phyloP scores from a whole-genome alignment of 2,797 vertebrate genomes.

The Bucorvus abyssinicus region DNA sequence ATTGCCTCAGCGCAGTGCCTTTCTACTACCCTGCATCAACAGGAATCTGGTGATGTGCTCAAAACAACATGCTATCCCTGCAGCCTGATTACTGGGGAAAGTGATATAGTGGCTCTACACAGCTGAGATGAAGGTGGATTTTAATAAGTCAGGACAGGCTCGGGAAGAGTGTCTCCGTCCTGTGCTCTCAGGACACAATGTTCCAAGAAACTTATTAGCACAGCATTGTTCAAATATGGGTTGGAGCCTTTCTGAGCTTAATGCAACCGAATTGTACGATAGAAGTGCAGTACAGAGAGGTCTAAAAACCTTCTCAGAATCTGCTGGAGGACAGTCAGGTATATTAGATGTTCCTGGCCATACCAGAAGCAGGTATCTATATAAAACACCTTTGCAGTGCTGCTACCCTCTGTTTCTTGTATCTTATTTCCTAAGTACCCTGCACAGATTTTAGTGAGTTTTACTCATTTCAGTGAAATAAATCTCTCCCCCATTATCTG shows the following conservation, averaged over 20 bases:
- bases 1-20: not conserved
- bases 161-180: not conserved
- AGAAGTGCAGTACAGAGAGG: not conserved
- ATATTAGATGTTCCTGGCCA: not conserved
- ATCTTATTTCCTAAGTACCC: not conserved
- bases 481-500: not conserved
- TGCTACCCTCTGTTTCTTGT: not conserved
- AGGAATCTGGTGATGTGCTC: not conserved
- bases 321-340: not conserved
- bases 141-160: not conserved
- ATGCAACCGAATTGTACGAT: not conserved
- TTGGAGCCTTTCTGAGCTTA: not conserved
- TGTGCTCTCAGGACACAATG: not conserved
- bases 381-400: not conserved
- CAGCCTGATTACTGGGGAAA: not conserved
- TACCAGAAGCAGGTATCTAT: not conserved
- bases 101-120: not conserved
- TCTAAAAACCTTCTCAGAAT: not conserved
- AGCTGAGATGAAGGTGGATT: not conserved
- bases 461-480: not conserved
- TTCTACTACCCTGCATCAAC: not conserved
- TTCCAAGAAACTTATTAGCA: conserved; percentile 24
- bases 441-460: not conserved
- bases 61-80: rapidly evolving
- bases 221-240: not conserved